Conservation (phyloP, 2,797 vertebrate genomes). For the Lycodopsis pacificus region DNA sequence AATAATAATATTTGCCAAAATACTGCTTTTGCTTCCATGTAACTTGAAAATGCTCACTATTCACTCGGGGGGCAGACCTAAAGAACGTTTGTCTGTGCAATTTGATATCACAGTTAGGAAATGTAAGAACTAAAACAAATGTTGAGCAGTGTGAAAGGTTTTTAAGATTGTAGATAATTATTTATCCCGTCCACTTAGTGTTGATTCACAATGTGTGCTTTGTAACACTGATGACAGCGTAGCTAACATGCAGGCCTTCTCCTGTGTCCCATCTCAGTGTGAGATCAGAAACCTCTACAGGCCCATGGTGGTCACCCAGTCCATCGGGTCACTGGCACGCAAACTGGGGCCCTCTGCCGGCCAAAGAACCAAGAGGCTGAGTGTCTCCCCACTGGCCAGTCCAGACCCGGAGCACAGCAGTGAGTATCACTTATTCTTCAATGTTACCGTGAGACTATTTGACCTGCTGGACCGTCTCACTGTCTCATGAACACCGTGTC, state of each 20-base stretch:
- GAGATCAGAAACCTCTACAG: slow-evolving; percentile 86
- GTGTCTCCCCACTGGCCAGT: slow-evolving; percentile 34
- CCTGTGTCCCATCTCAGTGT: slow-evolving; percentile 78
- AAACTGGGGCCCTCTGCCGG: slow-evolving; percentile 63
- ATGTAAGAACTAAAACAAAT: background rate
- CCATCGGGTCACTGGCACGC: slow-evolving; percentile 55
- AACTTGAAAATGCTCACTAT: background rate
- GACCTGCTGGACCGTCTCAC: background rate
- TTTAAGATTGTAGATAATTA: background rate
- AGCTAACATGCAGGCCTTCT: slow-evolving; percentile 1
- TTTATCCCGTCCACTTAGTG: background rate
- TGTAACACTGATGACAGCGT: background rate
- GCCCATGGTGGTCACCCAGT: slow-evolving; percentile 87
- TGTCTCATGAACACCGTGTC: slow-evolving; percentile 6
- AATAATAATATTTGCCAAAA: background rate
- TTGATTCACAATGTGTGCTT: background rate
- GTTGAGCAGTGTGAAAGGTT: background rate
- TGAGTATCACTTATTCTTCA: slow-evolving; percentile 48
- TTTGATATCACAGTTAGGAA: background rate
- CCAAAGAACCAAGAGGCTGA: slow-evolving; percentile 65
- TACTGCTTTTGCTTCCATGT: background rate
- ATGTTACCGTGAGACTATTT: background rate
- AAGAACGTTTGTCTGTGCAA: background rate
- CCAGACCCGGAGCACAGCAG: slow-evolving; percentile 55
- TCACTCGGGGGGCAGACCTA: background rate